phyloP scores from a whole-genome alignment of 2,888 invertebrate genomes.

The Lasiommata megera region DNA sequence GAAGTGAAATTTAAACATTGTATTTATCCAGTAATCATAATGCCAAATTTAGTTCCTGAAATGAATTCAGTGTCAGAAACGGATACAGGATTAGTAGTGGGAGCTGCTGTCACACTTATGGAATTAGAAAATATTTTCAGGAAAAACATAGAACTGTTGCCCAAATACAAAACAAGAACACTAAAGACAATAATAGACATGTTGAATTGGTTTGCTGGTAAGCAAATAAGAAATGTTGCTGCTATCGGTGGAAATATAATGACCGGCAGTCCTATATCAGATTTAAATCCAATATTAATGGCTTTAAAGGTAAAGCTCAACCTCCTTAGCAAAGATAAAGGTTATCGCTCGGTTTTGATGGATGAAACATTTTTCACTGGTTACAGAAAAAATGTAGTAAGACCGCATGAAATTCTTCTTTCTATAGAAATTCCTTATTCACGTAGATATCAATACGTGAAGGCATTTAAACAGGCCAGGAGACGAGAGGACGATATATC shows the following conservation, averaged over 20 bases:
- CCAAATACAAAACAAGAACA: conserved; percentile 84
- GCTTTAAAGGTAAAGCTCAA: conserved; percentile 90
- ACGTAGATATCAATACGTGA: conserved; percentile 84
- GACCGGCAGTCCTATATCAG: conserved; percentile 98
- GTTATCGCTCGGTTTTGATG: conserved; percentile 83
- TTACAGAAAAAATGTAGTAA: conserved; percentile 87
- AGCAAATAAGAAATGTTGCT: conserved; percentile 97
- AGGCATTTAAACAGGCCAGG: conserved; percentile 91
- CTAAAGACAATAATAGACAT: conserved; percentile 88
- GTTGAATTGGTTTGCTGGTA: conserved; percentile 97
- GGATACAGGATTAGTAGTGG: conserved; percentile 85
- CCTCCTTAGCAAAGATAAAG: conserved; percentile 78
- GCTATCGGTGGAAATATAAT: conserved; percentile 96
- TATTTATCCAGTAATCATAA: conserved; percentile 88
- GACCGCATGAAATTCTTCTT: conserved; percentile 86
- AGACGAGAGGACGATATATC: conserved; percentile 94
- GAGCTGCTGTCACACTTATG: conserved; percentile 90
- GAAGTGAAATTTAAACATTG: conserved; percentile 91
- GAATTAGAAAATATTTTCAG: conserved; percentile 86
- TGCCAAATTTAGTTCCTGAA: conserved; percentile 93
- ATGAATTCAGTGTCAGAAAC: conserved; percentile 82
- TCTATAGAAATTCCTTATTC: conserved; percentile 88
- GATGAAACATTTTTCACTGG: conserved; percentile 90
- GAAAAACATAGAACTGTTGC: conserved; percentile 78
- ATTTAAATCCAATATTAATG: conserved; percentile 95